These are phyloP conservation scores for Papilio dardanus DNA, from an alignment of 1,140 invertebrate species.

Conservation along the genomic window DNA sequence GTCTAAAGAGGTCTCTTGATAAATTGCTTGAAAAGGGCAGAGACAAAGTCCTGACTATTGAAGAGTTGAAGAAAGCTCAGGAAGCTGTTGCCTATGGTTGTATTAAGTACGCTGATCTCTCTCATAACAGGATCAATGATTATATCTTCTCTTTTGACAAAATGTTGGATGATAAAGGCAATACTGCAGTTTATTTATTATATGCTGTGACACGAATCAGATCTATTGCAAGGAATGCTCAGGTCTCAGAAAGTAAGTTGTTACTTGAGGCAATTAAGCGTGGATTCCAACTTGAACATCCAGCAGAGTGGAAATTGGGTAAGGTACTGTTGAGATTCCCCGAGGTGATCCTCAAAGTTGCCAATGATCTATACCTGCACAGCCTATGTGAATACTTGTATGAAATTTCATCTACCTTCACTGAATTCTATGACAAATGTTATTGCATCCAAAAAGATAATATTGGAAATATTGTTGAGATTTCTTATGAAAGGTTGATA, in stretches of 20 bases:
- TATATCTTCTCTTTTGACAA: conserved; percentile 99
- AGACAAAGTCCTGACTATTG: conserved; percentile 91
- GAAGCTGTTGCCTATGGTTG: conserved; percentile 98
- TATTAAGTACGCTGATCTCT: conserved; percentile 99
- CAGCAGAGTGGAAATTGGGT: conserved; percentile 97
- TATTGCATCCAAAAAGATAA: conserved; percentile 98
- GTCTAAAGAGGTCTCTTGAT: conserved; percentile 90
- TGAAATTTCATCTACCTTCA: conserved; percentile 95
- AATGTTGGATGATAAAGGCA: conserved; percentile 99
- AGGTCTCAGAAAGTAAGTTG: conserved; percentile 83
- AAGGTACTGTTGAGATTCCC: conserved; percentile 94
- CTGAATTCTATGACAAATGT: conserved; percentile 99
- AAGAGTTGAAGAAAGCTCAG: conserved; percentile 93
- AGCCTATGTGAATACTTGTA: conserved; percentile 98
- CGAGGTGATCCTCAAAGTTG: conserved; percentile 93
- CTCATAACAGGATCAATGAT: conserved; percentile 96
- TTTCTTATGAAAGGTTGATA: conserved; percentile 94
- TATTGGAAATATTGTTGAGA: conserved; percentile 88
- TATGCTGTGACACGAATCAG: conserved; percentile 98
- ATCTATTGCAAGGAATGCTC: conserved; percentile 92
- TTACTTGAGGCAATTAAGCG: conserved; percentile 82
- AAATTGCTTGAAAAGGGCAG: conserved; percentile 96
- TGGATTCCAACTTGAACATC: conserved; percentile 90
- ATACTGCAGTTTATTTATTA: conserved; percentile 98
- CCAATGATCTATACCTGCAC: conserved; percentile 94